Base-by-base conservation (phyloP, 2,888 invertebrate genomes). In the Ditula angustiorana region DNA sequence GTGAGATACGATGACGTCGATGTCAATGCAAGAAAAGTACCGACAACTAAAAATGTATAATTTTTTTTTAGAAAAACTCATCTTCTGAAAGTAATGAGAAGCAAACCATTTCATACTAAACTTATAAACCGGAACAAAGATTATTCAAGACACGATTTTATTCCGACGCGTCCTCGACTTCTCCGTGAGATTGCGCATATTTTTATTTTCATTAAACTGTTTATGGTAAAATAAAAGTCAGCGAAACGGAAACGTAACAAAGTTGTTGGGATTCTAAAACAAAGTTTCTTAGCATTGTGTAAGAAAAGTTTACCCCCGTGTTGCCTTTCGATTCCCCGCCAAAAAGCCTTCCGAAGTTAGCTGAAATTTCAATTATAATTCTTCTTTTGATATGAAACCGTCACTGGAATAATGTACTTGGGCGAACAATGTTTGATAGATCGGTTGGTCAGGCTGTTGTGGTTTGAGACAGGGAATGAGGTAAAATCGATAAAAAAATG, bases 151-250 rank as follows among this genome's bases (percentile, higher is more conserved):
- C 41, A 41, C 10, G 19, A 41, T 19, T 41, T 19, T 41, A 19
- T 3, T 2, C n/a, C n/a, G n/a, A n/a, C n/a, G n/a, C n/a, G n/a
- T n/a, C n/a, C 35, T 10, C 41, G 41, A 41, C 19, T 16, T 41
- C 19, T 19, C 41, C 16, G 10, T 19, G 41, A 19, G 19, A 41
- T 13, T 10, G 47, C 8, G n/a, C 24, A 13, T 26, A 26, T 24
- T 49, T 49, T 49, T 26, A 33, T 35, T 21, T 23, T 37, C 37
- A 21, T 23, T 35, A 23, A 37, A 41, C 10, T 37, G 16, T 26
- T 41, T 16, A 26, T 11, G 30, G 41, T 21, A 44, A 44, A 44
- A 61, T 33, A 53, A 59, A 59, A 52, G 41, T 30, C 52, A 61
- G 30, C 28, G 41, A 1, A 24, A 33, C 30, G 28, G 30, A 33